A percentile compares a stretch with the other conserved stretches of the same genome.
phyloP scores from a whole-genome alignment of 2,888 invertebrate genomes.

The Brachylomia viminalis region DNA sequence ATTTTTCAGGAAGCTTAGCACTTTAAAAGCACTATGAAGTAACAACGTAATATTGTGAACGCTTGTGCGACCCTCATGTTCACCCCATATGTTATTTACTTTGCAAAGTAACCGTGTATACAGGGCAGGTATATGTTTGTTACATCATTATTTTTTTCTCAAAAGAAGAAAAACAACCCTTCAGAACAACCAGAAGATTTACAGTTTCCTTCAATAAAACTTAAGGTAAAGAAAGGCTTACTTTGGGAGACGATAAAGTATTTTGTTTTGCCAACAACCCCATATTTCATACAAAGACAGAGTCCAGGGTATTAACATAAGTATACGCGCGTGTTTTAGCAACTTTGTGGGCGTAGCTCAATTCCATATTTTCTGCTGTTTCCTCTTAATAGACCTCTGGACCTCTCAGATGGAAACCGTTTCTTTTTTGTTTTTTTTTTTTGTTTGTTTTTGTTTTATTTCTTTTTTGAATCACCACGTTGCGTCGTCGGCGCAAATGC shows the following conservation, averaged over 20 bases:
- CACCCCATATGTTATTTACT: background rate
- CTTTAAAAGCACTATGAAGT: background rate
- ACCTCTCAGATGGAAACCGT: background rate
- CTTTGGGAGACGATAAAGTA: conserved; percentile 28
- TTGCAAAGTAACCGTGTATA: background rate
- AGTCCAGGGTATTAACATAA: conserved; percentile 43
- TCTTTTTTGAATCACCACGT: background rate
- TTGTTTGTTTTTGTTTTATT: background rate
- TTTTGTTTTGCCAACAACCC: conserved; percentile 32
- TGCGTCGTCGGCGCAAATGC: background rate
- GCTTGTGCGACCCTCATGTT: background rate
- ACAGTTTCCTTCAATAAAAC: conserved; percentile 34
- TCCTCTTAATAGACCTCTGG: conserved; percentile 8
- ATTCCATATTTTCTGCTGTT: conserved; percentile 40
- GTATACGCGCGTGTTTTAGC: conserved; percentile 29
- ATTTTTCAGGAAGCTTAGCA: no score
- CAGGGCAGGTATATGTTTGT: background rate
- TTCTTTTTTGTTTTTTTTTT: conserved; percentile 13
- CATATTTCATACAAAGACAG: conserved; percentile 17
- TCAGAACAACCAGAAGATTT: conserved; percentile 27
- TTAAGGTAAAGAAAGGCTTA: conserved; percentile 38
- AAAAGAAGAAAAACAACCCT: conserved; percentile 25
- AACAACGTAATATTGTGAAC: background rate
- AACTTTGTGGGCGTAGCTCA: conserved; percentile 36
- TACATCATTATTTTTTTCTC: background rate